A percentile compares a stretch with the other conserved stretches of the same genome.
Conservation (phyloP, 2,113 vertebrate species). For the Pedionomus torquatus region DNA sequence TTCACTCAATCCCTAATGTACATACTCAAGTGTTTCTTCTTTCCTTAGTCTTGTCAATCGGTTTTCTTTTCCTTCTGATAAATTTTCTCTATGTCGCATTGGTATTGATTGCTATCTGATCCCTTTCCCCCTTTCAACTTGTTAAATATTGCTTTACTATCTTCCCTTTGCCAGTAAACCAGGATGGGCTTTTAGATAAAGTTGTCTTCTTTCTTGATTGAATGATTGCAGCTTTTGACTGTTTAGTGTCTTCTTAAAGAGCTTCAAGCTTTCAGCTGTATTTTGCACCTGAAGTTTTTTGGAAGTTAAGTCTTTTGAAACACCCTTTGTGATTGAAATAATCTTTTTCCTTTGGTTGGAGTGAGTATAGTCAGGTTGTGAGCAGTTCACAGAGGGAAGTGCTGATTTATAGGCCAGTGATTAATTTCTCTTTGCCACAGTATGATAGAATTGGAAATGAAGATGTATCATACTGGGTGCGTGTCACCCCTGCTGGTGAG, state of each 20-base stretch:
- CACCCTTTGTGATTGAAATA: background rate
- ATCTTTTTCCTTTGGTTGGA: background rate
- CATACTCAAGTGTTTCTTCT: background rate
- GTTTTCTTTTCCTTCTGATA: background rate
- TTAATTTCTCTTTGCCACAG: background rate
- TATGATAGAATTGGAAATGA: background rate
- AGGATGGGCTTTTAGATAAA: slow-evolving; percentile 26
- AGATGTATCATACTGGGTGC: background rate
- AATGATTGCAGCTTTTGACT: slow-evolving; percentile 17
- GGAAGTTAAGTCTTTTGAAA: background rate
- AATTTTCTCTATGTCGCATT: slow-evolving; percentile 3
- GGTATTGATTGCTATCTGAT: slow-evolving; percentile 40
- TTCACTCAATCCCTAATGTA: background rate
- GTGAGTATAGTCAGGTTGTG: background rate
- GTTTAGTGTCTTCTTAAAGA: slow-evolving; percentile 17
- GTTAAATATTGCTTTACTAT: slow-evolving; percentile 22
- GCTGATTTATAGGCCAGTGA: background rate
- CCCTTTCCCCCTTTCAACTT: background rate
- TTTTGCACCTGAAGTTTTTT: slow-evolving; percentile 13
- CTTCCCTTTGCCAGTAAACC: slow-evolving; percentile 4
- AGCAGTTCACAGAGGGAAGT: background rate
- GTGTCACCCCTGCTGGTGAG: fast-evolving
- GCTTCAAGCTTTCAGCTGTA: background rate
- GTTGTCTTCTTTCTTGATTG: slow-evolving; percentile 13
- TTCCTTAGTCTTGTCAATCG: background rate